Percentiles rank a stretch among this genome's conserved stretches.
These are phyloP conservation scores for Euzophera pinguis DNA, from an alignment of 2,888 invertebrate species.

Conservation along the genomic window DNA sequence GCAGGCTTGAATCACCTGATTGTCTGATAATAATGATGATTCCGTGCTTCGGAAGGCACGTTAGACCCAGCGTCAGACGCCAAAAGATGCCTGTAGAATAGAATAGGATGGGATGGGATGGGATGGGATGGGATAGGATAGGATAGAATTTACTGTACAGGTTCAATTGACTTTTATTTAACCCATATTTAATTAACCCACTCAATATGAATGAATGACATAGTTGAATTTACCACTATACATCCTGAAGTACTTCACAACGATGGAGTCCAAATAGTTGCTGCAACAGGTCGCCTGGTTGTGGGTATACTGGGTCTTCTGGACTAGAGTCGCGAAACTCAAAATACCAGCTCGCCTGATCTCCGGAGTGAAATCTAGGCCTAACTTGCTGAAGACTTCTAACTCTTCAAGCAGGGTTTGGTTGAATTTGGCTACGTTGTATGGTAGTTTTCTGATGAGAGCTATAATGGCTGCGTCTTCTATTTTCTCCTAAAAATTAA, in stretches of 20 bases:
- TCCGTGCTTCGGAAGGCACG: too few species aligned
- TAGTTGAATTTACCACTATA: constrained; percentile 84
- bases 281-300: background rate
- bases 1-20: too few species aligned
- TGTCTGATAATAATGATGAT: too few species aligned
- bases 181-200: too few species aligned
- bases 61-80: too few species aligned
- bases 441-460: constrained; percentile 84
- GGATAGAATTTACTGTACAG: too few species aligned
- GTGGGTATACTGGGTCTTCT: constrained; percentile 64
- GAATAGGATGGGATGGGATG: too few species aligned
- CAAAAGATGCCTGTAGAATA: too few species aligned
- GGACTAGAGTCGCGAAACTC: constrained; percentile 84
- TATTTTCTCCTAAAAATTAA: constrained; percentile 69
- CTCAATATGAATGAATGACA: too few species aligned
- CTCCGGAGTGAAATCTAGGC: constrained; percentile 64
- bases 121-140: too few species aligned
- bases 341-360: constrained; percentile 84
- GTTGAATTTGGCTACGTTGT: constrained; percentile 81
- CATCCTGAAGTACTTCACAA: constrained; percentile 84
- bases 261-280: constrained; percentile 83
- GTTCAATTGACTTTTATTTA: too few species aligned
- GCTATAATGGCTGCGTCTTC: constrained; percentile 83
- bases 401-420: constrained; percentile 76
- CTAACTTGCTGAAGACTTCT: constrained; percentile 68